Base-by-base conservation (phyloP, 2,888 invertebrate genomes). In the Patella pellucida region DNA sequence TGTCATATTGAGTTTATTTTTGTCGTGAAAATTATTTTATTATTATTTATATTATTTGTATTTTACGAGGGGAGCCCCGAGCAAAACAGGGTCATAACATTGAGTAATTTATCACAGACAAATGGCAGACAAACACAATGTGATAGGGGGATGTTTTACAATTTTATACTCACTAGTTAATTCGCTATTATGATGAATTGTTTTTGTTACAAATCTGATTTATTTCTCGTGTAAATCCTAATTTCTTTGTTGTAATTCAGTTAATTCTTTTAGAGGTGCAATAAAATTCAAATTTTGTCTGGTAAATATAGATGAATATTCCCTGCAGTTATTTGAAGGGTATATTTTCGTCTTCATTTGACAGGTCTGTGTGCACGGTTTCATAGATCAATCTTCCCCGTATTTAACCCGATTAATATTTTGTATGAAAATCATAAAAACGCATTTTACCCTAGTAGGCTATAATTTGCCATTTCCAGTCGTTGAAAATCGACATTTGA, bases 31-130 rank as follows among this genome's bases (percentile, higher is more conserved):
- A 62, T 62, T 62, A 62, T 62, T 62, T 62, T 23, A 62, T 62
- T 62, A 62, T 62, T 62, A 62, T 62, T 62, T 62, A 62, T 62
- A 62, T 62, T 62, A 62, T 62, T 62, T 62, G 62, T 62, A 23
- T 62, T 62, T 62, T 62, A 62, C 16, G 19, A 62, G 19, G 41
- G 19, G 23, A 62, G 62, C 62, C 62, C 23, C 19, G 62, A 23
- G 62, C 62, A 3, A 62, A 62, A 62, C 62, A 62, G 23, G 62
- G 62, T 62, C 62, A 62, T 11, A 62, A 62, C 62, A 62, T 62
- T 62, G 62, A 23, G 19, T 19, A 62, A 62, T 62, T 62, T 62
- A 62, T 62, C 62, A 62, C 62, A 19, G 62, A 62, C 62, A 62
- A 62, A 62, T 62, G 23, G 14, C 62, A 62, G 62, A 62, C 62